phyloP scores from a whole-genome alignment of 2,888 invertebrate genomes.

The Lochmaea crataegi region DNA sequence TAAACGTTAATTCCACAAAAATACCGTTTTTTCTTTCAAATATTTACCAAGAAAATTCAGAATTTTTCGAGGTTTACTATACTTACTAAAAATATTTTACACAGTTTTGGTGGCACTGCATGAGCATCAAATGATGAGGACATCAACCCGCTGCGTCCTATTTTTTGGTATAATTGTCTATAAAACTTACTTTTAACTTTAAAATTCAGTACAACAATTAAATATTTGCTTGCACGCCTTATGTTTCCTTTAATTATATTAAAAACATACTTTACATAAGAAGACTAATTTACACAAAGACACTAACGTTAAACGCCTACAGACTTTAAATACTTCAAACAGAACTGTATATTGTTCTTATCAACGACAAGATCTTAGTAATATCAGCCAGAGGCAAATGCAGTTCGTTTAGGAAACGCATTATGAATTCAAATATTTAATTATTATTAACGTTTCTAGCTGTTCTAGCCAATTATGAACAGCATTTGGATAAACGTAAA shows the following conservation, averaged over 20 bases:
- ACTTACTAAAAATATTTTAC: no score
- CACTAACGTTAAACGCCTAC: not conserved
- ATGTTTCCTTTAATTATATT: not conserved
- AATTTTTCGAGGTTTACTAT: no score
- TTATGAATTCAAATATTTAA: conserved; percentile 11
- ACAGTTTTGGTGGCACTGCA: no score
- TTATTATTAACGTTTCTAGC: not conserved
- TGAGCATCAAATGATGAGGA: no score
- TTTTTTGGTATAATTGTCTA: no score
- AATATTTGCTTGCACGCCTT: no score
- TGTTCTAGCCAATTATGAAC: not conserved
- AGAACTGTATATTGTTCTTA: not conserved
- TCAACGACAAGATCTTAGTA: not conserved
- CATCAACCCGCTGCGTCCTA: no score
- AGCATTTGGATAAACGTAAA: not conserved
- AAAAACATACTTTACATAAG: not conserved
- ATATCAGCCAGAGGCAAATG: not conserved
- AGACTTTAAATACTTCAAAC: not conserved
- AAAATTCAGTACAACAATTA: no score
- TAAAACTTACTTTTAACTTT: no score
- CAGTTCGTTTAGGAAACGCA: not conserved
- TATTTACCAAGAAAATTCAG: no score
- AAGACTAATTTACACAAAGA: not conserved
- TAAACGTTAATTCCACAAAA: no score
- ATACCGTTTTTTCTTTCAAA: no score